phyloP scores from a whole-genome alignment of 2,888 invertebrate species.

The Parnassius apollo region DNA sequence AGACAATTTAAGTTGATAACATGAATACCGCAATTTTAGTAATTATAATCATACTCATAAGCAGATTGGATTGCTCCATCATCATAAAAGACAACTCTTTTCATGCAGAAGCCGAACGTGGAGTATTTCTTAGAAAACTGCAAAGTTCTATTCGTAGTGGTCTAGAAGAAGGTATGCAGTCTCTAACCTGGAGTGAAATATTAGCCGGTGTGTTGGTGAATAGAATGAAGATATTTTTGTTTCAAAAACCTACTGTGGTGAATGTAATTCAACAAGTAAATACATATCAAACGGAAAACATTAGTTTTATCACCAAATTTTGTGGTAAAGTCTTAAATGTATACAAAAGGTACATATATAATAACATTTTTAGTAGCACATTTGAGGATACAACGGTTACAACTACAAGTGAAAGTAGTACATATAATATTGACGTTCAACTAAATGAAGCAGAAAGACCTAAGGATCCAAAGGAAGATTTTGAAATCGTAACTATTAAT shows the following conservation, averaged over 20 bases:
- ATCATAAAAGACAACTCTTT: constrained; percentile 39
- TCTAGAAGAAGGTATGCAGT: constrained; percentile 42
- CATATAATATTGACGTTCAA: constrained; percentile 34
- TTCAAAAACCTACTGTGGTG: constrained; percentile 30
- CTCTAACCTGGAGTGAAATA: constrained; percentile 63
- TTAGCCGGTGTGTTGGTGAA: constrained; percentile 63
- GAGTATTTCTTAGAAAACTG: constrained; percentile 61
- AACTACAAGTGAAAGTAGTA: constrained; percentile 4
- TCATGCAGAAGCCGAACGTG: constrained; percentile 48
- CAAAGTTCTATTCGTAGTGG: constrained; percentile 49
- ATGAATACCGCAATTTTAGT: constrained; percentile 58
- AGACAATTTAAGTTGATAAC: constrained; percentile 45
- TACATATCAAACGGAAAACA: constrained; percentile 33
- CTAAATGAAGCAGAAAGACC: constrained; percentile 16
- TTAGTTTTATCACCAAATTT: constrained; percentile 41
- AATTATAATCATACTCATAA: constrained; percentile 44
- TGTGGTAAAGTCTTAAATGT: constrained; percentile 51
- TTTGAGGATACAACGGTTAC: constrained; percentile 5
- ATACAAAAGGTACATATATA: constrained; percentile 58
- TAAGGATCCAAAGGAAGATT: constrained; percentile 23
- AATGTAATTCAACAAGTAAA: constrained; percentile 35
- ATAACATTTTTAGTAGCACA: constrained; percentile 36
- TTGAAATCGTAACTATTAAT: constrained; percentile 33
- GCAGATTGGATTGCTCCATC: constrained; percentile 44
- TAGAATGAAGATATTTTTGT: constrained; percentile 47